Base-by-base conservation (phyloP, 2,888 invertebrate species). In the Melieria picta region DNA sequence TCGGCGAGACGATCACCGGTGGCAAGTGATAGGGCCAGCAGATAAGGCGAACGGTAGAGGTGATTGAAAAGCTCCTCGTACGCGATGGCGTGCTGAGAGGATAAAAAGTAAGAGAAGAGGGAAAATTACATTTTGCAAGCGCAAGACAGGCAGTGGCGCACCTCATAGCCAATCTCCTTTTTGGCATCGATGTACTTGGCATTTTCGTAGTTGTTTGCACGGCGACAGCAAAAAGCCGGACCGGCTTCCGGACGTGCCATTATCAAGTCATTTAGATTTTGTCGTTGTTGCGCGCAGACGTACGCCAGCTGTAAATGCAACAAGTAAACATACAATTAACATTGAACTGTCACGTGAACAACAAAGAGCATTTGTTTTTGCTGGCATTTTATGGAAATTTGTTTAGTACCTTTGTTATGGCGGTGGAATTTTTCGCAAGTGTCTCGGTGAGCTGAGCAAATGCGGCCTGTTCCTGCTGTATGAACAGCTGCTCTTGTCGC, bases 251-350 rank as follows among this genome's bases (percentile, higher is more conserved):
- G 91, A 76, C 92, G 89, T 62, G 94, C 90, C 56, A 93, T 89
- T 75, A 94, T 91, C 79, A 96, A 87, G 79, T 92, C 91, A 77
- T 94, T 93, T 45, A 95, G 88, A 85, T 94, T 94, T 76, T 94
- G 91, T 77, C 94, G 90, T 87, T 97, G 96, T 86, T 95, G 94
- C 4, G 94, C 92, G 74, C 94, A 93, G 74, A 96, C 91, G 95
- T 97, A 98, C 50, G 96, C 93, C 73, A 92, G 90, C 86, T 94
- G 92, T 67, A 56, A 80, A 78, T 72, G 74, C 65, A 62, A 77
- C 55, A 68, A 60, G 71, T 63, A 71, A 67, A 50, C 46, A 46
- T 62, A 65, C 3, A 5, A 48, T 67, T 42, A 57, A 10, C 4
- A 4, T 13, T 57, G 57, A 4, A n/a, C 42, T 45, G 45, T 57